Base-by-base conservation (phyloP, 2,113 vertebrate species). In the Protobothrops mucrosquamatus region DNA sequence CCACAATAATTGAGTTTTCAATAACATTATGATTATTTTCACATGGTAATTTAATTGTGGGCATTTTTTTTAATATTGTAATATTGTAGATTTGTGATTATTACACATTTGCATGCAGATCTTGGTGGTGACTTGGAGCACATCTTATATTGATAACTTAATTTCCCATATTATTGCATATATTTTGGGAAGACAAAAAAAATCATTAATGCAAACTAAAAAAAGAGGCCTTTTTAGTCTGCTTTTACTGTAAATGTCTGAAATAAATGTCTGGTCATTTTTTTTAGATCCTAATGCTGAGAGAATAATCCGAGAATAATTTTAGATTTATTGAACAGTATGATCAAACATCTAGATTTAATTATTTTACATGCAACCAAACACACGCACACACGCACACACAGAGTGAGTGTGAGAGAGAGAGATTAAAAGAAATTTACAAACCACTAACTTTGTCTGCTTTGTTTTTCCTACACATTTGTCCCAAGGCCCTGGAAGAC, bases 21-120 rank as follows among this genome's bases (percentile, higher is more conserved):
- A 99, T 99, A 99, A 99, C 98, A 99, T 99, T 99, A 99, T 99
- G 99, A 99, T 99, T 99, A 99, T 99, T 99, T 98, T 97, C 98
- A 98, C 99, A 98, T 98, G 98, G 98, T 99, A 99, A 99, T 99
- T 99, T 98, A 99, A 99, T 99, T 98, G 98, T 98, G 98, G 98
- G 98, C 99, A 98, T 99, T 98, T 98, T 89, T 99, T 99, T 98
- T 98, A 98, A 98, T 99, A 98, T 98, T 98, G 99, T 98, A 99
- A 99, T 99, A 99, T 99, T 98, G 98, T 99, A 98, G 98, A 99
- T 98, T 98, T 99, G 98, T 99, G 99, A 99, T 99, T 99, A 99
- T 99, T 99, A 99, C 98, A 98, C 98, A 99, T 99, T 99, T 99
- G 98, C 98, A 99, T 99, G 98, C 98, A 99, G 99, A 99, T 99